phyloP scores from a whole-genome alignment of 2,113 vertebrate genomes.

The Chauna torquata region DNA sequence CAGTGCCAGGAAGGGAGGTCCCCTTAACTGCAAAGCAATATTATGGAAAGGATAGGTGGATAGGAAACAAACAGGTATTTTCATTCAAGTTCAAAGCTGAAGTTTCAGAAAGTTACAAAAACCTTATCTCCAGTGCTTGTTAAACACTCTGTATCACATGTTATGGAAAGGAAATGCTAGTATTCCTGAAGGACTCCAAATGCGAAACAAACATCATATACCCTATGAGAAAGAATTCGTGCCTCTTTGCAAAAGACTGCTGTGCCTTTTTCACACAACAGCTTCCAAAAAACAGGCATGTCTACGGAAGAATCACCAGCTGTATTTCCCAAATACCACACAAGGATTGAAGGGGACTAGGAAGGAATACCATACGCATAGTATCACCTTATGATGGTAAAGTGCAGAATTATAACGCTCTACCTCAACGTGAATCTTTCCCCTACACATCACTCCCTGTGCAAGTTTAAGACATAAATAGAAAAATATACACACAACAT shows the following conservation, averaged over 20 bases:
- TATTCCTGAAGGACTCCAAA: not conserved
- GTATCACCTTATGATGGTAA: not conserved
- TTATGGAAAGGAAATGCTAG: not conserved
- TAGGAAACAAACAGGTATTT: not conserved
- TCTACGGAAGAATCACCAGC: not conserved
- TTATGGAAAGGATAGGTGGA: not conserved
- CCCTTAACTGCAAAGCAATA: not conserved
- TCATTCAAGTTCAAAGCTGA: not conserved
- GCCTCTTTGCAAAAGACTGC: not conserved
- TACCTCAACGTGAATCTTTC: not conserved
- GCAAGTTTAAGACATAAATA: not conserved
- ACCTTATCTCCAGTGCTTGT: not conserved
- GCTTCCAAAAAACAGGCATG: not conserved
- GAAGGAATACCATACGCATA: not conserved
- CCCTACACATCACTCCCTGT: not conserved
- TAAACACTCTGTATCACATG: accelerated
- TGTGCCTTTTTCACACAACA: not conserved
- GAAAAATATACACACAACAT: not conserved
- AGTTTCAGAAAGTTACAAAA: not conserved
- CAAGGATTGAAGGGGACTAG: not conserved
- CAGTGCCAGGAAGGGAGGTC: not conserved
- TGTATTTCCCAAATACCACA: not conserved
- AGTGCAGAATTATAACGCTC: not conserved
- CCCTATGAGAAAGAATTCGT: not conserved
- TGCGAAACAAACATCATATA: not conserved